Evolutionary conservation across 2,888 invertebrate genomes (phyloP).

Genomic region (Leucoptera coffeella): DNA sequence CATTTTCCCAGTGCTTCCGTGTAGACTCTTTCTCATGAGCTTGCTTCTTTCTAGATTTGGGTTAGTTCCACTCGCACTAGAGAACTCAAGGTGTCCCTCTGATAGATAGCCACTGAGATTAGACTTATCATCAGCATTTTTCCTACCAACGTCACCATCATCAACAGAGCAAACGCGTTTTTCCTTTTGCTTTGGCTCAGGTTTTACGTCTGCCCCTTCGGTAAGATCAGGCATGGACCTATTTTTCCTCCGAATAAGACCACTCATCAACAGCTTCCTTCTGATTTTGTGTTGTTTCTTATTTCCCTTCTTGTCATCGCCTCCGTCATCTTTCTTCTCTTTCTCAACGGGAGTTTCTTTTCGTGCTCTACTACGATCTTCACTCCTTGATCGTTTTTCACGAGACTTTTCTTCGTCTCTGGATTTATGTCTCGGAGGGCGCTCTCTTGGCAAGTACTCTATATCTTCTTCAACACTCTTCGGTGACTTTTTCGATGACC

Average conservation of each 20-base stretch:
- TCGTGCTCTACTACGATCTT: constrained; percentile 73
- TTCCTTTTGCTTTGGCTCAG: constrained; percentile 25
- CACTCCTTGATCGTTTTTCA: constrained; percentile 76
- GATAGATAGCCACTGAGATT: constrained; percentile 76
- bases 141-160: constrained; percentile 67
- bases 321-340: constrained; percentile 57
- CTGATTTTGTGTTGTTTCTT: constrained; percentile 90
- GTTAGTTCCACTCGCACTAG: constrained; percentile 59
- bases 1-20: constrained; percentile 76
- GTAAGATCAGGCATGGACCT: constrained; percentile 88
- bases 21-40: constrained; percentile 84
- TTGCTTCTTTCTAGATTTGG: constrained; percentile 82
- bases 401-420: constrained; percentile 65
- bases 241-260: constrained; percentile 80
- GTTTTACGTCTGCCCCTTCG: constrained; percentile 62
- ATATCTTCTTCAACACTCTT: constrained; percentile 70
- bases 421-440: constrained; percentile 65
- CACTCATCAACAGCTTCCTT: constrained; percentile 83
- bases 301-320: constrained; percentile 65
- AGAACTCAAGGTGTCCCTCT: constrained; percentile 80
- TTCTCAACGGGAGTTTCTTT: constrained; percentile 67
- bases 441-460: constrained; percentile 64
- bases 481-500: constrained; percentile 58
- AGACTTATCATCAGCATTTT: constrained; percentile 52
- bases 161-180: constrained; percentile 58